Conservation (phyloP, 2,797 vertebrate genomes). For the Danio kyathit region DNA sequence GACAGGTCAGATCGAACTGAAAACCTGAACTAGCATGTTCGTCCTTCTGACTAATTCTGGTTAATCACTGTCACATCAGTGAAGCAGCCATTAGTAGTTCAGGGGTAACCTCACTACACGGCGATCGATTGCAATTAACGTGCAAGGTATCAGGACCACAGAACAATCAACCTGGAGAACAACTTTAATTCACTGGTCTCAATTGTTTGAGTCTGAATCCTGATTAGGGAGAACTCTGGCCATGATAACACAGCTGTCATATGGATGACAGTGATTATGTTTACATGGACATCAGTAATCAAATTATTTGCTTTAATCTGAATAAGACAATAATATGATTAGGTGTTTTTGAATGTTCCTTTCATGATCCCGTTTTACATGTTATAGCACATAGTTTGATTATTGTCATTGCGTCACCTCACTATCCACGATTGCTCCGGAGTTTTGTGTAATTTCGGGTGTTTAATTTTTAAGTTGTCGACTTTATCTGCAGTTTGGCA, state of each 20-base stretch:
- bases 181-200: slow-evolving; percentile 7
- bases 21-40: neutral
- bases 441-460: too few species aligned
- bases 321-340: too few species aligned
- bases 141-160: slow-evolving; percentile 55
- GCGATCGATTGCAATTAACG: slow-evolving; percentile 72
- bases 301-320: too few species aligned
- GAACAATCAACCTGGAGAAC: slow-evolving; percentile 42
- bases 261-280: neutral
- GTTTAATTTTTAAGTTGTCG: too few species aligned
- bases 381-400: too few species aligned
- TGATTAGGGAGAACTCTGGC: slow-evolving; percentile 9
- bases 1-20: neutral
- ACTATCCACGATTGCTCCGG: too few species aligned
- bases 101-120: slow-evolving; percentile 65
- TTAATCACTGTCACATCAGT: slow-evolving; percentile 37
- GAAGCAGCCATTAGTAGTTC: slow-evolving; percentile 60
- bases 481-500: too few species aligned
- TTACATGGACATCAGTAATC: too few species aligned
- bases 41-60: neutral
- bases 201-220: neutral
- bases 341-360: too few species aligned
- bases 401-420: too few species aligned
- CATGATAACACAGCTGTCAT: neutral
- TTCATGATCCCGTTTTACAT: too few species aligned